These are phyloP conservation scores for Maylandia zebra DNA, from an alignment of 2,113 vertebrate genomes.

Conservation along the genomic window DNA sequence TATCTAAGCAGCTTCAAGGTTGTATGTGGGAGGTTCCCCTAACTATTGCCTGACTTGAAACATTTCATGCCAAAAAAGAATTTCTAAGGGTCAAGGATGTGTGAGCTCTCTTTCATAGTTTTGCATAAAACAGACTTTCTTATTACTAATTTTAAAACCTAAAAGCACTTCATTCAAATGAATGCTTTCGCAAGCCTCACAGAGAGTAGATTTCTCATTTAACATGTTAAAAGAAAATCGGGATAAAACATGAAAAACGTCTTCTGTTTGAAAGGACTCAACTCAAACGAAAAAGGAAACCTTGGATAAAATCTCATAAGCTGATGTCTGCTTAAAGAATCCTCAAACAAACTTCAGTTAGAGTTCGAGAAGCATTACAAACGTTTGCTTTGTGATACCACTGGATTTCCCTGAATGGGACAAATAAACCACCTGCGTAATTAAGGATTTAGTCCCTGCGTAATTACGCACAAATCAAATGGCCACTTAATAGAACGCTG, in stretches of 20 bases:
- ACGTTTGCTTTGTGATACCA: background rate
- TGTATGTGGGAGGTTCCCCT: constrained; percentile 64
- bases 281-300: background rate
- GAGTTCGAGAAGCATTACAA: background rate
- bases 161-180: background rate
- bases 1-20: constrained; percentile 66
- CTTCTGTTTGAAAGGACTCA: background rate
- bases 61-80: constrained; percentile 43
- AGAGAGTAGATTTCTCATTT: background rate
- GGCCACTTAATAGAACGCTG: background rate
- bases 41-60: constrained; percentile 54
- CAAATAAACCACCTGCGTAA: constrained; percentile 14
- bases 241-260: background rate
- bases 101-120: constrained; percentile 3
- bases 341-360: background rate
- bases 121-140: background rate
- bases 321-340: background rate
- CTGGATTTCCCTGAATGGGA: background rate
- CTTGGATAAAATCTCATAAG: background rate
- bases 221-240: background rate
- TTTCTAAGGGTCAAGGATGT: constrained; percentile 45
- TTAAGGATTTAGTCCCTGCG: background rate
- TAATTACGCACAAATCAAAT: constrained; percentile 40
- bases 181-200: background rate
- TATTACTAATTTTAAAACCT: background rate